phyloP scores from a whole-genome alignment of 2,888 invertebrate genomes.

The Byasa hedistus region DNA sequence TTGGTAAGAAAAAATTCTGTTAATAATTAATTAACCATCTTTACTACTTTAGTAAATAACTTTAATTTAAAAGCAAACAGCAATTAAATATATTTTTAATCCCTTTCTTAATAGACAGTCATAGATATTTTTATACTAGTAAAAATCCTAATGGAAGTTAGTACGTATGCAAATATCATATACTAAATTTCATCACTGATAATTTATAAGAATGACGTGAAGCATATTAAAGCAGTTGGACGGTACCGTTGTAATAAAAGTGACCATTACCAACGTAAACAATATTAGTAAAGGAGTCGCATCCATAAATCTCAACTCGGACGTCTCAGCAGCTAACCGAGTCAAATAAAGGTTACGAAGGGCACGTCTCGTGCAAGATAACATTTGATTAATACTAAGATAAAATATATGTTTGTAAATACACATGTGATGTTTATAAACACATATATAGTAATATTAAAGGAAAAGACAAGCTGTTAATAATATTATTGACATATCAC shows the following conservation, averaged over 20 bases:
- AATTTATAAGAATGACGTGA: constrained; percentile 39
- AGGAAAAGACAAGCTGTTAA: no score
- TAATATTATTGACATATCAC: no score
- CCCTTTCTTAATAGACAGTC: no score
- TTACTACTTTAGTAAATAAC: no score
- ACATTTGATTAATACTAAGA: constrained; percentile 30
- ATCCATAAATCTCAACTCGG: constrained; percentile 66
- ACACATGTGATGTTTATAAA: no score
- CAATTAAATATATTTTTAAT: no score
- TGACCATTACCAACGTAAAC: constrained; percentile 74
- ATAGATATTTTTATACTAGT: no score
- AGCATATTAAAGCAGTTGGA: constrained; percentile 62
- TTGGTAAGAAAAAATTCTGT: no score
- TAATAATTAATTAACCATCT: no score
- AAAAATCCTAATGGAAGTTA: no score
- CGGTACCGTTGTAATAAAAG: constrained; percentile 65
- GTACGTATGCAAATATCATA: neutral
- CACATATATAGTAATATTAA: no score
- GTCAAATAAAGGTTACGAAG: constrained; percentile 63
- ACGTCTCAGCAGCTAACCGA: constrained; percentile 61
- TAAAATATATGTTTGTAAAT: neutral
- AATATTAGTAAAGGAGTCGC: constrained; percentile 70
- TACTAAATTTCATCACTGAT: constrained; percentile 24
- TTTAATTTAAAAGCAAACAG: no score
- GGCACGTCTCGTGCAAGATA: constrained; percentile 43